Evolutionary conservation across 2,113 vertebrate species (phyloP).

Genomic region (Synodontis membranacea): DNA sequence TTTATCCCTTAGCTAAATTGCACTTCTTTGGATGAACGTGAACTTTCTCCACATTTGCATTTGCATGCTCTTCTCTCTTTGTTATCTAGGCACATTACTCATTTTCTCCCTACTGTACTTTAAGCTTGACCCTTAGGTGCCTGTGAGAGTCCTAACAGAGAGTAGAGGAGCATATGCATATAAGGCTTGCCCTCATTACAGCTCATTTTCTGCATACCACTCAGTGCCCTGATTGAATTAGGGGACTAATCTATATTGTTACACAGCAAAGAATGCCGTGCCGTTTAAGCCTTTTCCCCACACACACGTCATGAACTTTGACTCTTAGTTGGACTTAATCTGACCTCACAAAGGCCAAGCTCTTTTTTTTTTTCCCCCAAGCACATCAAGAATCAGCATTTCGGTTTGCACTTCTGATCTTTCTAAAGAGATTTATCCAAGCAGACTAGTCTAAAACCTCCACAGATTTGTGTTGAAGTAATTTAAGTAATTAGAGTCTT

Average conservation of each 20-base stretch:
- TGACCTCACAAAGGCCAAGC: slow-evolving; percentile 75
- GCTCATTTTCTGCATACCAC: slow-evolving; percentile 35
- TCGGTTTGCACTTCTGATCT: slow-evolving; percentile 40
- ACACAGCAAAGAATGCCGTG: slow-evolving; percentile 60
- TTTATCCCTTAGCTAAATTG: slow-evolving; percentile 37
- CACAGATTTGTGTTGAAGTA: neutral
- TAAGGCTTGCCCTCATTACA: slow-evolving; percentile 40
- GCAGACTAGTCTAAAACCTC: slow-evolving; percentile 3
- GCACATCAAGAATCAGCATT: slow-evolving; percentile 51
- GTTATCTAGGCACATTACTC: neutral
- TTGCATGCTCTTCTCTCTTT: slow-evolving; percentile 13
- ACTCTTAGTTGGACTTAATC: slow-evolving; percentile 83
- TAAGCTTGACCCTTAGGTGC: neutral
- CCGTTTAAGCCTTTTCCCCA: slow-evolving; percentile 65
- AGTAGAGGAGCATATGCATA: neutral
- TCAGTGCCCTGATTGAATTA: slow-evolving; percentile 44
- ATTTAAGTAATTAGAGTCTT: neutral
- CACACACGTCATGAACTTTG: slow-evolving; percentile 81
- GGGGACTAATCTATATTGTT: slow-evolving; percentile 63
- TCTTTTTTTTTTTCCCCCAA: slow-evolving; percentile 59
- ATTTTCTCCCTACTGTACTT: neutral
- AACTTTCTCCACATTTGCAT: slow-evolving; percentile 18
- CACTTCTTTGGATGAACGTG: slow-evolving; percentile 24
- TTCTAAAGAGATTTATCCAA: slow-evolving; percentile 28
- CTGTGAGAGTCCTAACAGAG: neutral